Conservation (phyloP, 2,113 vertebrate genomes). For the Scopus umbretta region DNA sequence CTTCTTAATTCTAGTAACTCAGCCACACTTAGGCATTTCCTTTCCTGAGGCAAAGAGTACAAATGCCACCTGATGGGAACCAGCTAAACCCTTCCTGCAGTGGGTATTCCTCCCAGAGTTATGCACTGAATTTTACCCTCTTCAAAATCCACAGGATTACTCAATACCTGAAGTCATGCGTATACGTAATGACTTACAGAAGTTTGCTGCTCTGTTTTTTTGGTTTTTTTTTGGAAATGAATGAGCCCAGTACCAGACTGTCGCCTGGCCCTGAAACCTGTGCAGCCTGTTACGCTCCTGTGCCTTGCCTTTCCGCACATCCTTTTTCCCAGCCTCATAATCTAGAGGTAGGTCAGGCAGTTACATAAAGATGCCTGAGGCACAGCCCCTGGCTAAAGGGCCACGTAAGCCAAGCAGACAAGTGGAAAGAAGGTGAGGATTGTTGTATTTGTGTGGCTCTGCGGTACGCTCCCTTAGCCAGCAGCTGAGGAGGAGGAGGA, state of each 20-base stretch:
- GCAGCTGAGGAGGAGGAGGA: not conserved
- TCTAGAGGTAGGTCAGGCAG: too few species aligned
- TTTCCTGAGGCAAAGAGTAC: not conserved
- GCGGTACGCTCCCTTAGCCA: not conserved
- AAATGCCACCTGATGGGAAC: not conserved
- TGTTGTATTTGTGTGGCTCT: not conserved
- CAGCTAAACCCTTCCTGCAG: not conserved
- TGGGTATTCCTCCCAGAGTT: not conserved
- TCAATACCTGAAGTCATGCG: not conserved
- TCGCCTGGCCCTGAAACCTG: not conserved
- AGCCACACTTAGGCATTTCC: not conserved
- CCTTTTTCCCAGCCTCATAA: too few species aligned
- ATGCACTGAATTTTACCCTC: not conserved
- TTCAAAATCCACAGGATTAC: not conserved
- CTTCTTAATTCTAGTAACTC: not conserved
- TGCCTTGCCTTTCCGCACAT: not conserved
- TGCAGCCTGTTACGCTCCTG: rapidly evolving
- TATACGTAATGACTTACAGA: not conserved
- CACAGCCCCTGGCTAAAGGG: not conserved
- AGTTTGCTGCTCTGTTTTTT: not conserved
- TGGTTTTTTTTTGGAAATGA: not conserved
- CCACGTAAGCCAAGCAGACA: not conserved
- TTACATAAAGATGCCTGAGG: not conserved
- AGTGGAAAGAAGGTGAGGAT: not conserved
- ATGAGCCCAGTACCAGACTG: not conserved